Evolutionary conservation across 2,888 invertebrate genomes (phyloP), one percentile per base, ranked within the genome.

Genomic region (Epinotia ramella): DNA sequence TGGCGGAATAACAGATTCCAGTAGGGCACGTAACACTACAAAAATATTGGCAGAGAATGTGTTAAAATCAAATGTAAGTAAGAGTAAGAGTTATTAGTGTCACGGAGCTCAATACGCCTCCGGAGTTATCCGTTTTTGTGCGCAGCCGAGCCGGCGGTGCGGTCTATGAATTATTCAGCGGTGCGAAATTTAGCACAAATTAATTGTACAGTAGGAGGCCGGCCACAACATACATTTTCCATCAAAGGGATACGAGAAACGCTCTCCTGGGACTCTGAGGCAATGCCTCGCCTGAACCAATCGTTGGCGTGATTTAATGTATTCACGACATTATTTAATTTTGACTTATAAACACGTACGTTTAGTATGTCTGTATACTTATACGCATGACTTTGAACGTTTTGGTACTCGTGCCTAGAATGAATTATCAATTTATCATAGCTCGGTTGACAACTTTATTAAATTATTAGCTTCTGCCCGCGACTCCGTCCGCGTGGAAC

Each of bases 221-320:
- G 80, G 81, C 89, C 90, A 77, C 89, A 88, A 90, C 90, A 90
- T 86, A 89, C 88, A 90, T 89, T 89, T 88, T 87, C 90, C 90
- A 90, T 91, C 90, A 90, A 88, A 90, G 87, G 89, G 88, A 84
- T 87, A 87, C 73, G 80, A 82, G 81, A 70, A 77, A 75, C 71
- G 73, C 81, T 79, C 83, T 80, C 80, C 63, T 73, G 81, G 84
- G 81, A 56, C 74, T 74, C 28, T 67, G 33, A 53, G 63, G 69
- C 49, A 56, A 20, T 46, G 33, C 70, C 70, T 71, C 59, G 66
- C 24, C 75, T 72, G 33, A 75, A 75, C 75, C 63, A 62, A 75
- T 72, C 65, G 67, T 60, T 46, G 28, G 13, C 28, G 64, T 74
- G 74, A 74, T 74, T 75, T 53, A 70, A 60, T 70, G 59, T 69